A percentile compares a stretch with the other conserved stretches of the same genome.
Conservation (phyloP, 2,797 vertebrate genomes). For the Ptychobarbus kaznakovi region DNA sequence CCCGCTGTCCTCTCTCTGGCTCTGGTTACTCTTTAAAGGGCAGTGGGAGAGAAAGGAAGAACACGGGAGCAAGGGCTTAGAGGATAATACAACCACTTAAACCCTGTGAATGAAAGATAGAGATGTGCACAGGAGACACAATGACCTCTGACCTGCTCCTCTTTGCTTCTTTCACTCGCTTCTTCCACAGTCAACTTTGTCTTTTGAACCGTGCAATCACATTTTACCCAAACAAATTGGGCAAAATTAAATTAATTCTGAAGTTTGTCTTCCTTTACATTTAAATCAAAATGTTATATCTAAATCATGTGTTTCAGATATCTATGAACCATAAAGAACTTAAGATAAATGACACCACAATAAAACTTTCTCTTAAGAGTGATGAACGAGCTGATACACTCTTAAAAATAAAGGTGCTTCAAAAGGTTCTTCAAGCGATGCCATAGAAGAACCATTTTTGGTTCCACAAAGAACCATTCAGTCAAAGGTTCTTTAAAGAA, state of each 20-base stretch:
- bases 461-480: no score
- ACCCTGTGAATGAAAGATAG: conserved; percentile 49
- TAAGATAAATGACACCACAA: not conserved
- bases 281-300: not conserved
- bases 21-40: conserved; percentile 67
- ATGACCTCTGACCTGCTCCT: conserved; percentile 42
- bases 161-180: conserved; percentile 30
- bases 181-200: conserved; percentile 3
- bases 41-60: conserved; percentile 54
- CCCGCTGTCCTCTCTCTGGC: conserved; percentile 58
- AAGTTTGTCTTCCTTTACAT: conserved; percentile 39
- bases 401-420: no score
- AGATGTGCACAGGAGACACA: conserved; percentile 57
- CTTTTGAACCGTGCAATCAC: not conserved
- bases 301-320: not conserved
- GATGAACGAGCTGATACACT: not conserved
- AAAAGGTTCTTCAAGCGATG: no score
- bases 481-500: no score
- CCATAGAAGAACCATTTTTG: no score
- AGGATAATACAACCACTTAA: conserved; percentile 67
- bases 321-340: not conserved
- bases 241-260: conserved; percentile 44
- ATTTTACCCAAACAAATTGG: conserved; percentile 36
- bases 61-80: conserved; percentile 53
- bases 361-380: not conserved